Percentiles rank a stretch among this genome's conserved stretches.
Conservation (phyloP, 2,797 vertebrate genomes). For the Helicolenus hilgendorfi region DNA sequence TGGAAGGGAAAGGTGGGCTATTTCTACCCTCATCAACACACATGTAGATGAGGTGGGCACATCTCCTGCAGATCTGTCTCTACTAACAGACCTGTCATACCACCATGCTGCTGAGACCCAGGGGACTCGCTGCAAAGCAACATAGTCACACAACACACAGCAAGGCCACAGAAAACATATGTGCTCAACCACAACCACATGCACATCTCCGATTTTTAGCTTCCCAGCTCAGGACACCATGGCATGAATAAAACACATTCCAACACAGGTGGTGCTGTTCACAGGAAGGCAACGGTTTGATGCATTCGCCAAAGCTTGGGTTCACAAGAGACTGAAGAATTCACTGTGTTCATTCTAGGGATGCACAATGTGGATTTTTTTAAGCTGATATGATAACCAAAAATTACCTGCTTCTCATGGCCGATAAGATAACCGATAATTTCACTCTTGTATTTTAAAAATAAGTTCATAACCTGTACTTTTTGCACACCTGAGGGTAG, state of each 20-base stretch:
- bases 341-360: slow-evolving; percentile 26
- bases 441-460: too few relatives aligned
- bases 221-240: slow-evolving; percentile 20
- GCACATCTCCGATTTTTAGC: slow-evolving; percentile 31
- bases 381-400: too few relatives aligned
- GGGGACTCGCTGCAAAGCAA: slow-evolving; percentile 14
- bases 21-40: slow-evolving; percentile 38
- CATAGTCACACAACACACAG: slow-evolving; percentile 13
- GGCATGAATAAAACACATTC: slow-evolving; percentile 54
- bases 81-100: slow-evolving; percentile 33
- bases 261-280: slow-evolving; percentile 20
- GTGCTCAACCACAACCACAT: slow-evolving; percentile 35
- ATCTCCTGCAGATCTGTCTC: slow-evolving; percentile 30
- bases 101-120: not conserved
- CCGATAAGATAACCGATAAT: too few relatives aligned
- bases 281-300: slow-evolving; percentile 12
- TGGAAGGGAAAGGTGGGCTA: not conserved
- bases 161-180: slow-evolving; percentile 27
- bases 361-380: too few relatives aligned
- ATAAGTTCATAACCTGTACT: not conserved
- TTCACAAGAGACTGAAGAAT: slow-evolving; percentile 42
- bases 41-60: slow-evolving; percentile 19
- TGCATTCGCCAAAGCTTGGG: slow-evolving; percentile 27
- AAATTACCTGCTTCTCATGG: too few relatives aligned
- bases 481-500: not conserved